Evolutionary conservation across 2,888 invertebrate species (phyloP), one percentile per base, ranked within the genome.

Genomic region (Meganola albula): DNA sequence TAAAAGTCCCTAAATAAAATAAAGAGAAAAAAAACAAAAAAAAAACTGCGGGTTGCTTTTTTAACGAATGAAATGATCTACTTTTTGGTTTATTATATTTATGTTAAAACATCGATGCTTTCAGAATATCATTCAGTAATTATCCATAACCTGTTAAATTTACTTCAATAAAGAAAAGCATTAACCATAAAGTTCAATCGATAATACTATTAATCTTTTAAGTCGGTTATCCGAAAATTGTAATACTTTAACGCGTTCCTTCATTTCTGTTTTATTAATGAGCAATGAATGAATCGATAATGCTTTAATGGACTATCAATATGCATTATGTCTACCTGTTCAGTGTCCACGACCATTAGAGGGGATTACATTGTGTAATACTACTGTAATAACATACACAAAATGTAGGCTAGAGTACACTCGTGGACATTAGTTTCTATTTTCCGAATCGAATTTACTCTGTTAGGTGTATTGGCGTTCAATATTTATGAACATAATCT

Each of bases 301-400:
- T 66, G 61, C 60, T 70, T 63, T 76, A 75, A 75, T 76, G 71
- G 71, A 43, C 63, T 68, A 76, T 76, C 72, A 73, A 77, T 78
- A 72, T 62, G 62, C 62, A 78, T 79, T 64, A 64, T 56, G 53
- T 47, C 40, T 48, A 54, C 47, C 45, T 53, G 51, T 39, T 34
- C 45, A 25, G 31, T 47, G 39, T 40, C 34, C 47, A 41, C 7
- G 24, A 10, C 29, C 60, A 67, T 72, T 67, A 66, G 44, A 47
- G 40, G 45, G 67, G 71, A 71, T 75, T 74, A 76, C 70, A 69
- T 71, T 63, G 62, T 64, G 59, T 67, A 64, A 69, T n/a, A n/a
- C n/a, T n/a, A n/a, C n/a, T n/a, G n/a, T n/a, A n/a, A n/a, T n/a
- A n/a, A n/a, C n/a, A n/a, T n/a, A n/a, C n/a, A n/a, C n/a, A n/a